Percentiles rank a stretch among this genome's conserved stretches.
These are phyloP conservation scores for Blera fallax DNA, from an alignment of 2,888 invertebrate species.

Conservation along the genomic window DNA sequence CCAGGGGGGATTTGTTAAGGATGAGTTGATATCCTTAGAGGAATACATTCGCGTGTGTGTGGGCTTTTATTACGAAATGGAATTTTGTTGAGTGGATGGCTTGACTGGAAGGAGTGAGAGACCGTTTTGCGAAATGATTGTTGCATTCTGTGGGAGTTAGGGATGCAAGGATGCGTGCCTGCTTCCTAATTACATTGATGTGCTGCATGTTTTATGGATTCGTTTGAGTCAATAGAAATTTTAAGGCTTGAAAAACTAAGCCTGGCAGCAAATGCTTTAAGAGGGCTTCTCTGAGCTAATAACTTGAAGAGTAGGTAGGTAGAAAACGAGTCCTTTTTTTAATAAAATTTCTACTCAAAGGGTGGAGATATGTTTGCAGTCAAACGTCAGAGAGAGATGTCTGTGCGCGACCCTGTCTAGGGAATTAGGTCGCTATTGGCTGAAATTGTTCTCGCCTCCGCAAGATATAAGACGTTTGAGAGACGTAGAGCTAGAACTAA, in stretches of 20 bases:
- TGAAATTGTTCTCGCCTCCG: too few species aligned
- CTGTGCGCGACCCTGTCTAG: too few species aligned
- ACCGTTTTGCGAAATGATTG: constrained; percentile 40
- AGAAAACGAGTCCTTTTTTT: too few species aligned
- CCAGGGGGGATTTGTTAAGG: constrained; percentile 5
- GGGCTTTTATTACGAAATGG: constrained; percentile 47
- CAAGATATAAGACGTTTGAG: too few species aligned
- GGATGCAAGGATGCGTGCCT: background rate
- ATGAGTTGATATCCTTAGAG: constrained; percentile 50
- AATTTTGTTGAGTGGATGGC: constrained; percentile 39
- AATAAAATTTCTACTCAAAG: too few species aligned
- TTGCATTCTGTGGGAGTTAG: constrained; percentile 10
- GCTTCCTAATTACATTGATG: background rate
- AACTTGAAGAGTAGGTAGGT: too few species aligned
- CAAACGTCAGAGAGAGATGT: too few species aligned
- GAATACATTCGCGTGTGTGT: constrained; percentile 40
- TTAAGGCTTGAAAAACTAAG: background rate
- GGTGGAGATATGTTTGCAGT: too few species aligned
- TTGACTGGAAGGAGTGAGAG: background rate
- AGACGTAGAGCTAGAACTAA: too few species aligned
- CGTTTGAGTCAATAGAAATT: background rate
- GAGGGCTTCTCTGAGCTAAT: too few species aligned
- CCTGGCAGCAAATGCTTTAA: background rate
- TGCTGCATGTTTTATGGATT: background rate
- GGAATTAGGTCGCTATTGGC: too few species aligned